phyloP scores from a whole-genome alignment of 2,888 invertebrate genomes.

The Geophilus truncorum region DNA sequence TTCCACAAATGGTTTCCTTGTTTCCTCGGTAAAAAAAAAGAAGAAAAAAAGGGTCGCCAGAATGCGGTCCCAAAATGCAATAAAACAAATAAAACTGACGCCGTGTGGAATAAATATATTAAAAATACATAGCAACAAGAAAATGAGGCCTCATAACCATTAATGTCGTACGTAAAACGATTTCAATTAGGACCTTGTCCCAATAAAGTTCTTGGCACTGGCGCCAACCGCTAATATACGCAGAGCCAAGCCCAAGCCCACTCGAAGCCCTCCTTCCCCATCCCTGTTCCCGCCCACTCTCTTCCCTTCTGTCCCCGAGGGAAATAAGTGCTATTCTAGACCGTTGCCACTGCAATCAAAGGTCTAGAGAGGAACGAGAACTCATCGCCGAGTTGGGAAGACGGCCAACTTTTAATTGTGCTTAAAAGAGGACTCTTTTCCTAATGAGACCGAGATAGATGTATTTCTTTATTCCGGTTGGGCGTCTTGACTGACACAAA shows the following conservation, averaged over 20 bases:
- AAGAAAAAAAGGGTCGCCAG: background rate
- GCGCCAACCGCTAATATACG: slow-evolving; percentile 3
- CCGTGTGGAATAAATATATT: background rate
- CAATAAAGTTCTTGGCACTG: background rate
- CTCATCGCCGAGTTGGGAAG: background rate
- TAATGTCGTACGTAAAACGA: slow-evolving; percentile 20
- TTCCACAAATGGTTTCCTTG: background rate
- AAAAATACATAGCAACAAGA: background rate
- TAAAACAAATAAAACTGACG: background rate
- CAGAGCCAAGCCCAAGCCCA: background rate
- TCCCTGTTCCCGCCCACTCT: background rate
- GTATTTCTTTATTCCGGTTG: too few species aligned
- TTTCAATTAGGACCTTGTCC: slow-evolving; percentile 9
- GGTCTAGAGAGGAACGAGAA: background rate
- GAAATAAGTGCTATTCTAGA: background rate
- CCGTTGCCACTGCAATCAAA: slow-evolving; percentile 23
- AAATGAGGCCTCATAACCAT: background rate
- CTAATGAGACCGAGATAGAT: background rate
- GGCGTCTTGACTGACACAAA: background rate
- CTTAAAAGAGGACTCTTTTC: background rate
- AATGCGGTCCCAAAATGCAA: background rate
- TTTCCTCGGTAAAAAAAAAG: background rate
- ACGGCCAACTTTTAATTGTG: slow-evolving; percentile 5
- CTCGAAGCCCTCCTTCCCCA: background rate
- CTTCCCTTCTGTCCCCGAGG: background rate